These are phyloP conservation scores for Parnassius mnemosyne DNA, from an alignment of 2,888 invertebrate species.

Conservation along the genomic window DNA sequence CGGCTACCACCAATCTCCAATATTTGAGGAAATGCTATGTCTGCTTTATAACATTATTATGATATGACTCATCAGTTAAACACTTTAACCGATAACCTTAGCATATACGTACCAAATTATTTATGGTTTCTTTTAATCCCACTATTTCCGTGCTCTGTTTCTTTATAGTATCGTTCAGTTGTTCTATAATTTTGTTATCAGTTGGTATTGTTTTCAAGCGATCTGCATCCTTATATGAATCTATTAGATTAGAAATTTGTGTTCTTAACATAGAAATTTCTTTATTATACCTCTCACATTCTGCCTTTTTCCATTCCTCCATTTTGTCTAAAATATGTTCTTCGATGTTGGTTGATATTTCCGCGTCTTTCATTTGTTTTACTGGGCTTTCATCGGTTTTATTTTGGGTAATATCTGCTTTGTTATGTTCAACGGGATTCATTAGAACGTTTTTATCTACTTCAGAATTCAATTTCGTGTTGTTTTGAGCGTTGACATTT, in stretches of 20 bases:
- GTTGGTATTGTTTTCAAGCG: slow-evolving; percentile 37
- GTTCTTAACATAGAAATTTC: slow-evolving; percentile 68
- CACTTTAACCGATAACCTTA: no score
- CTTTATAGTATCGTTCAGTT: slow-evolving; percentile 66
- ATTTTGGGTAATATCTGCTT: neutral
- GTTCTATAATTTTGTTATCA: slow-evolving; percentile 56
- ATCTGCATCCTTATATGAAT: slow-evolving; percentile 54
- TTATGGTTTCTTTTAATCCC: slow-evolving; percentile 68
- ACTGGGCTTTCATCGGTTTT: slow-evolving; percentile 24
- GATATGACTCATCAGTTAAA: no score
- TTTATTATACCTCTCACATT: slow-evolving; percentile 76
- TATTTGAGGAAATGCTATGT: no score
- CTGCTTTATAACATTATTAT: no score
- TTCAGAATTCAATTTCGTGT: slow-evolving; percentile 21
- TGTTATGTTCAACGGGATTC: neutral
- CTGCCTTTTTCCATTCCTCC: slow-evolving; percentile 76
- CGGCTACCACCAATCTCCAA: no score
- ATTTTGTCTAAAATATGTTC: slow-evolving; percentile 60
- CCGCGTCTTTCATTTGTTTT: slow-evolving; percentile 56
- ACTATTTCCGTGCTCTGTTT: slow-evolving; percentile 77
- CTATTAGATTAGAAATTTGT: slow-evolving; percentile 65
- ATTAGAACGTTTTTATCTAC: slow-evolving; percentile 14
- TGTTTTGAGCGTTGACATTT: slow-evolving; percentile 37
- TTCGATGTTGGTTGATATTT: slow-evolving; percentile 56
- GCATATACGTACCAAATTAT: slow-evolving; percentile 53